Conservation (phyloP, 2,797 vertebrate species). For the Mareca strepera region DNA sequence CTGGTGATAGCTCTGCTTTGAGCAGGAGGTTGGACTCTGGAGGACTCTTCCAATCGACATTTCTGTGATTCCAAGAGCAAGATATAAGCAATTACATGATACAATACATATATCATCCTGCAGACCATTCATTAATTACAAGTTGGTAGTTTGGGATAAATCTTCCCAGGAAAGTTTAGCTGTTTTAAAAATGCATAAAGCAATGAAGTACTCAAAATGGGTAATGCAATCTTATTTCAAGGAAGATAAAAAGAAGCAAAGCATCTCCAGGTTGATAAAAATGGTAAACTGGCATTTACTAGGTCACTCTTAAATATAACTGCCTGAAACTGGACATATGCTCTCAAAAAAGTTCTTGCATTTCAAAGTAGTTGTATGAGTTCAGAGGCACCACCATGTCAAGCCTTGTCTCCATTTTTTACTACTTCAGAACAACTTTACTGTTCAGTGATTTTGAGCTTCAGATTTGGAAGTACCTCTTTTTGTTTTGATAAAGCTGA, state of each 20-base stretch:
- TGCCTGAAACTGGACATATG: neutral
- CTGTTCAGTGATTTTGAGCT: neutral
- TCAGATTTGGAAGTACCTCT: neutral
- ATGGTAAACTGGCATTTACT: neutral
- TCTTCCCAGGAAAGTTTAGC: neutral
- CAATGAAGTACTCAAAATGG: neutral
- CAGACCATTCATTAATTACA: neutral
- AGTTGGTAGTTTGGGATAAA: neutral
- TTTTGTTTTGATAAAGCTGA: neutral
- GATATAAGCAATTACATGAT: neutral
- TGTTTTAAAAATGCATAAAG: neutral
- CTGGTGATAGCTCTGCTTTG: neutral
- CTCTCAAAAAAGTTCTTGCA: neutral
- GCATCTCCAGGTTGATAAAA: neutral
- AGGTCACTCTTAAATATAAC: neutral
- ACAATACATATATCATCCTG: neutral
- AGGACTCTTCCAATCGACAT: neutral
- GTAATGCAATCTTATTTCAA: neutral
- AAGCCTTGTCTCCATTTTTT: neutral
- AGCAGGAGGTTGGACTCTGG: neutral
- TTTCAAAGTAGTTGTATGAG: neutral
- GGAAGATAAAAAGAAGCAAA: neutral
- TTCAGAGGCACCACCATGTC: neutral
- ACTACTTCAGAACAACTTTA: neutral
- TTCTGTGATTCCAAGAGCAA: neutral